Evolutionary conservation across 1,140 invertebrate genomes (phyloP).

Genomic region (Tribolium madens): DNA sequence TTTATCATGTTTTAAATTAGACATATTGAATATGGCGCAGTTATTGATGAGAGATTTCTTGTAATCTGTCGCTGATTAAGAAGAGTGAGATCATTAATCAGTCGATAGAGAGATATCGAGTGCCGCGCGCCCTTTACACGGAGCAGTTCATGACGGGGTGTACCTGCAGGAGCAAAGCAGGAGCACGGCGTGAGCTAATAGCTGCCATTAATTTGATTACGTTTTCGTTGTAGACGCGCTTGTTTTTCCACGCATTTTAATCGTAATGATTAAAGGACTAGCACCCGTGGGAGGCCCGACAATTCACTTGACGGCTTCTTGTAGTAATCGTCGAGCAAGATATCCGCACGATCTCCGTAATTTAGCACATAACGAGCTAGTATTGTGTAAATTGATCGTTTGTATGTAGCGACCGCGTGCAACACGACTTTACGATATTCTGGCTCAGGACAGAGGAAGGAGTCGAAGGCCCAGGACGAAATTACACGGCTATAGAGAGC

Average conservation of each 20-base stretch:
- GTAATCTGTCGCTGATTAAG: constrained; percentile 41
- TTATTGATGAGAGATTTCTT: constrained; percentile 21
- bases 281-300: constrained; percentile 37
- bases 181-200: constrained; percentile 41
- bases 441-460: background rate
- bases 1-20: no score
- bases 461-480: constrained; percentile 4
- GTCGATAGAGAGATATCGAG: constrained; percentile 23
- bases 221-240: constrained; percentile 40
- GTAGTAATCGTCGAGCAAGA: constrained; percentile 39
- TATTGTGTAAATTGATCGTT: constrained; percentile 34
- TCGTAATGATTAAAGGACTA: constrained; percentile 48
- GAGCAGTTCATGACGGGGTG: constrained; percentile 16
- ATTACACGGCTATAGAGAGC: constrained; percentile 24
- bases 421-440: constrained; percentile 4
- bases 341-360: constrained; percentile 29
- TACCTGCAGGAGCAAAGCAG: background rate
- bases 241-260: constrained; percentile 44
- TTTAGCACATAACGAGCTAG: constrained; percentile 20
- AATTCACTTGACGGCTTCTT: constrained; percentile 44
- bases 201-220: constrained; percentile 49
- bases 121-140: background rate
- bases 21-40: no score
- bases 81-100: constrained; percentile 43
- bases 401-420: constrained; percentile 15